Conservation (phyloP, 2,888 invertebrate species). For the Podabrus alpinus region DNA sequence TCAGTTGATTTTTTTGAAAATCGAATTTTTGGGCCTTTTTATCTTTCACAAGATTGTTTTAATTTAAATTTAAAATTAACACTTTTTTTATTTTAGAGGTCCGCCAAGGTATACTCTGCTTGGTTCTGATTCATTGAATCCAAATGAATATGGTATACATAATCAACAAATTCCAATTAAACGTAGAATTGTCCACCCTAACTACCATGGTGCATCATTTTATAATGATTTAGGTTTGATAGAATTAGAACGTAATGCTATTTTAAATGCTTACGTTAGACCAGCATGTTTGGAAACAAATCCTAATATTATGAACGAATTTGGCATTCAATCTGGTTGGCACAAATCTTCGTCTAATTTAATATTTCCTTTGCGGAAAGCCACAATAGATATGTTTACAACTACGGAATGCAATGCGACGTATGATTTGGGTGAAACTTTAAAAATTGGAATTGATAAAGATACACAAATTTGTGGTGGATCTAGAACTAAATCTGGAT, state of each 20-base stretch:
- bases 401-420: constrained; percentile 45
- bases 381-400: constrained; percentile 50
- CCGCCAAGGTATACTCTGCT: constrained; percentile 51
- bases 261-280: constrained; percentile 51
- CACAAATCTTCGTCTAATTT: constrained; percentile 56
- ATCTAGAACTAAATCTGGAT: constrained; percentile 43
- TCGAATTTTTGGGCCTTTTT: no score
- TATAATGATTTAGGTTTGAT: constrained; percentile 60
- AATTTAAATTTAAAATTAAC: no score
- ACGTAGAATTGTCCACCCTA: constrained; percentile 49
- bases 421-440: constrained; percentile 25
- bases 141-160: constrained; percentile 45
- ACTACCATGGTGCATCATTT: constrained; percentile 48
- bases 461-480: constrained; percentile 60
- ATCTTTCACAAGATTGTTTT: no score
- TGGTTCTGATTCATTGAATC: constrained; percentile 54
- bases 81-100: constrained; percentile 44
- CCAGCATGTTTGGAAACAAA: constrained; percentile 55
- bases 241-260: constrained; percentile 47
- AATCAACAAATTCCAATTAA: constrained; percentile 32
- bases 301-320: neutral
- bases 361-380: constrained; percentile 51
- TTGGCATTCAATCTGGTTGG: constrained; percentile 55
- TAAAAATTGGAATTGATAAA: constrained; percentile 51
- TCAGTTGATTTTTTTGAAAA: no score